Evolutionary conservation across 2,888 invertebrate genomes (phyloP), one percentile per base, ranked within the genome.

Genomic region (Eugnorisma glareosa): DNA sequence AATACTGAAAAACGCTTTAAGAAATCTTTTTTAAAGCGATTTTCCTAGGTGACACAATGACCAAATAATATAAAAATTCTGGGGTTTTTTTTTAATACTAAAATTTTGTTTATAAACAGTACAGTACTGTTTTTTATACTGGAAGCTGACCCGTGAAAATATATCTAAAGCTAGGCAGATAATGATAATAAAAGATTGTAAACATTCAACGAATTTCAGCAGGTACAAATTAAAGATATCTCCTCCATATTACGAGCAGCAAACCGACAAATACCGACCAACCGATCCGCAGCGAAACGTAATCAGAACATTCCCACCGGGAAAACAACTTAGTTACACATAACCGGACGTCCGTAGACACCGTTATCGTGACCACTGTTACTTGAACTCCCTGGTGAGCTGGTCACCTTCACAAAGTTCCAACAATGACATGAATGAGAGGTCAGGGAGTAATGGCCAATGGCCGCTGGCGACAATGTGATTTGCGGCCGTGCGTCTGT

Each of bases 301-400:
- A 89, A 91, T 91, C 89, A 85, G 85, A 84, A 73, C 83, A 67
- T 77, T 83, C 83, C 88, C 88, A 73, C 81, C 85, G 88, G 89
- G 89, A 84, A 90, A 90, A 90, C 90, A 90, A 92, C 89, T 90
- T 86, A 84, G 90, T 90, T 89, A 91, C 89, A 83, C 82, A 82
- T 87, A 88, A 84, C 75, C 86, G 89, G 88, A 89, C 82, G 81
- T 89, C 89, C 86, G 81, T 73, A 84, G 80, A 82, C 84, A 84
- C 80, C 64, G 80, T 77, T 81, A 84, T 84, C 81, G 24, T 28
- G 71, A 7, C 89, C 86, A 86, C 59, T 72, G n/a, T 69, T 69
- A 24, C 37, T 37, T 79, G 87, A 85, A 63, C 90, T 81, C 83
- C 63, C 69, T 69, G 31, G 43, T 67, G 61, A 35, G 48, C 76